Percentiles rank a stretch among this genome's conserved stretches.
Evolutionary conservation across 2,888 invertebrate species (phyloP).

Genomic region (Drosophila algonquin): DNA sequence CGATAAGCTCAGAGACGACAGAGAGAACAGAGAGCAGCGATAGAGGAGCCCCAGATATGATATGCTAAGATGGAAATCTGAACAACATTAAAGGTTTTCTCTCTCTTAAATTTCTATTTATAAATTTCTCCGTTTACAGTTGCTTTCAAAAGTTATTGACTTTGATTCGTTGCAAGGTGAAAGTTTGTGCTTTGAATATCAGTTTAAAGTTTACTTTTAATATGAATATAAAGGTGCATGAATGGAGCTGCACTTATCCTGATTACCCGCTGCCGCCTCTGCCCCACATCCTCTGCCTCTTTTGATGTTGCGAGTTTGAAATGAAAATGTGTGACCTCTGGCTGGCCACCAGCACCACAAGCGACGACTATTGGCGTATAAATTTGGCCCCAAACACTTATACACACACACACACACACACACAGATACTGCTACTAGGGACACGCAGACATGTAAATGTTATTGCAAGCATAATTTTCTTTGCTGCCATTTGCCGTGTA

Average conservation of each 20-base stretch:
- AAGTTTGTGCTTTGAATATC: background rate
- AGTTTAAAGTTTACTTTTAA: background rate
- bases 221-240: background rate
- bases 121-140: background rate
- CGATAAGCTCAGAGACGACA: constrained; percentile 26
- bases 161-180: background rate
- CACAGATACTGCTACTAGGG: constrained; percentile 37
- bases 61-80: background rate
- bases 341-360: constrained; percentile 39
- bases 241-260: constrained; percentile 24
- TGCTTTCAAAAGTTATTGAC: background rate
- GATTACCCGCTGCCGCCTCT: constrained; percentile 9
- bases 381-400: constrained; percentile 55
- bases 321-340: constrained; percentile 71
- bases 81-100: background rate
- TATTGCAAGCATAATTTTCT: constrained; percentile 81
- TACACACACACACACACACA: constrained; percentile 1
- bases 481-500: constrained; percentile 53
- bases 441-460: constrained; percentile 70
- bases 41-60: too few relatives aligned
- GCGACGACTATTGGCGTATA: constrained; percentile 69
- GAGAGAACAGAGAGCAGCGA: too few relatives aligned
- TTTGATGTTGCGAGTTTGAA: constrained; percentile 52
- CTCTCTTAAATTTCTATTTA: background rate
- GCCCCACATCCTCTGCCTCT: background rate